A percentile compares a stretch with the other conserved stretches of the same genome.
These are phyloP conservation scores for Peromyscus attwateri DNA, from an alignment of 2,797 vertebrate genomes.

Conservation along the genomic window DNA sequence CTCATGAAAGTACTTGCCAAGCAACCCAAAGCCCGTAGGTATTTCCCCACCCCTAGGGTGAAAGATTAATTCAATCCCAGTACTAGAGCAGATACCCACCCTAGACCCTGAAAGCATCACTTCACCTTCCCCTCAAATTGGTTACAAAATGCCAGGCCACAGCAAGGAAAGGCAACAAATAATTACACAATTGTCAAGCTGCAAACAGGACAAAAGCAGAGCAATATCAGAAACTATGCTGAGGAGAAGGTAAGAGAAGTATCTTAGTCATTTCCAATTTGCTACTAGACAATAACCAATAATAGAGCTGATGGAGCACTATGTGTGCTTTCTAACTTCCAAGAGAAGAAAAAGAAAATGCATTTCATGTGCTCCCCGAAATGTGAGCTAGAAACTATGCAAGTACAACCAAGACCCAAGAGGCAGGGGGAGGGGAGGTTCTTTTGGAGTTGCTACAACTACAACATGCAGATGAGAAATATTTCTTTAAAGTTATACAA, in stretches of 20 bases:
- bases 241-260: constrained; percentile 83
- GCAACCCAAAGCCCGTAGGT: not conserved
- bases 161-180: constrained; percentile 78
- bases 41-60: not conserved
- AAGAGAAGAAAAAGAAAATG: constrained; percentile 62
- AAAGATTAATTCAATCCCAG: not conserved
- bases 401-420: constrained; percentile 22
- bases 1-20: not conserved
- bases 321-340: constrained; percentile 71
- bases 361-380: constrained; percentile 45
- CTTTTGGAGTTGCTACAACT: constrained; percentile 62
- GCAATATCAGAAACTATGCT: constrained; percentile 80
- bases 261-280: constrained; percentile 81
- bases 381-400: constrained; percentile 30
- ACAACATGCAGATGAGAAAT: constrained; percentile 60
- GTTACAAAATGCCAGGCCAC: constrained; percentile 74
- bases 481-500: constrained; percentile 70
- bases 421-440: not conserved
- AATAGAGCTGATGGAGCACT: constrained; percentile 67
- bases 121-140: constrained; percentile 73
- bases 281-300: constrained; percentile 83
- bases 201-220: constrained; percentile 76
- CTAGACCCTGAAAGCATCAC: not conserved
- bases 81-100: not conserved
- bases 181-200: constrained; percentile 76